Percentiles rank a stretch among this genome's conserved stretches.
These are phyloP conservation scores for Pseudochaenichthys georgianus DNA, from an alignment of 2,797 vertebrate species.

Conservation along the genomic window DNA sequence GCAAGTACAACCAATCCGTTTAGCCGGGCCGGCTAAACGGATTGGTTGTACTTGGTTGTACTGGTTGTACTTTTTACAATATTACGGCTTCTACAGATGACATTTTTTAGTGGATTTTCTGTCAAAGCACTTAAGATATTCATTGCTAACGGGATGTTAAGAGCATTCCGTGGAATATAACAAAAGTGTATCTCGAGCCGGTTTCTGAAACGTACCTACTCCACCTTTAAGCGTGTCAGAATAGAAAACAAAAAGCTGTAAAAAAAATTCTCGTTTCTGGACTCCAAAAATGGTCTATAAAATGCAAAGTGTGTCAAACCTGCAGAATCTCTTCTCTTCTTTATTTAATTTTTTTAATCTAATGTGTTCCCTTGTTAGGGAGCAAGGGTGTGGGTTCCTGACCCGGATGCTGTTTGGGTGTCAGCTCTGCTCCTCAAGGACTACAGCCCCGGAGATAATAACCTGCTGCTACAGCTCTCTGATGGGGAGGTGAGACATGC, in stretches of 20 bases:
- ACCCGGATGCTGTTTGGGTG: slow-evolving; percentile 84
- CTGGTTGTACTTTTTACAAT: no score
- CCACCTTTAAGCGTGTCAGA: neutral
- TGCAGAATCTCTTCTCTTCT: neutral
- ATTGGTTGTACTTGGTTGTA: no score
- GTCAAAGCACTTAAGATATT: no score
- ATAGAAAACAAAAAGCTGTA: slow-evolving; percentile 19
- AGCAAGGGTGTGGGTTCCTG: slow-evolving; percentile 86
- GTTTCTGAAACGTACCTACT: no score
- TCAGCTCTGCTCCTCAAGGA: slow-evolving; percentile 80
- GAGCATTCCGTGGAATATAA: no score
- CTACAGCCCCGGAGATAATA: slow-evolving; percentile 76
- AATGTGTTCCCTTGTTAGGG: slow-evolving; percentile 70
- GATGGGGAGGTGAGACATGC: slow-evolving; percentile 78
- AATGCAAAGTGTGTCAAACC: neutral
- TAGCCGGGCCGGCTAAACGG: no score
- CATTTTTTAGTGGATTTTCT: no score
- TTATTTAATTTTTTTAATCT: neutral
- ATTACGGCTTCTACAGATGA: no score
- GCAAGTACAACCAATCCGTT: no score
- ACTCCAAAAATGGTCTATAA: neutral
- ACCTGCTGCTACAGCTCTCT: slow-evolving; percentile 78
- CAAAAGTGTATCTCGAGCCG: no score
- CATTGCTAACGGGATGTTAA: no score
- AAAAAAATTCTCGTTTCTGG: neutral